Evolutionary conservation across 1,140 invertebrate species (phyloP), one percentile per base, ranked within the genome.

Genomic region (Lerema accius): DNA sequence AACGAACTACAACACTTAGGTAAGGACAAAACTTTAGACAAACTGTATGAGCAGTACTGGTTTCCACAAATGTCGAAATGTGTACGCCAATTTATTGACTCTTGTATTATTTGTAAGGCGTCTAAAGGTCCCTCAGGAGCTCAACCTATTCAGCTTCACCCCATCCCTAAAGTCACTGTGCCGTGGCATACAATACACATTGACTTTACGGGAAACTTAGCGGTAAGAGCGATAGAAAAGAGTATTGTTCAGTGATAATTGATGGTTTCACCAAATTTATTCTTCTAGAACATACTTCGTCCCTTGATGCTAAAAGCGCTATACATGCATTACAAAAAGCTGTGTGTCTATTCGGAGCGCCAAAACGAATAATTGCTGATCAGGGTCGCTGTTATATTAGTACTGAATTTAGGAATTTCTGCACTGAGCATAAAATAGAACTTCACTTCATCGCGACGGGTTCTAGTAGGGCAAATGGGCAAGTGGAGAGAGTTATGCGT

Each of bases 1-100:
- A 58, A 35, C 11, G 65, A 66, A 7, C 3, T 32, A 32, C 9
- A 32, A 32, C 28, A 32, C 9, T 9, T 32, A 4, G 28, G 9
- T 32, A 32, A 7, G 9, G 28, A 32, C 9, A 32, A 32, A 32
- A 32, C 28, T 4, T 9, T 32, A 32, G 28, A 32, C 9, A 32
- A 32, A 9, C 9, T 32, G 9, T 32, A 32, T 7, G 28, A 7
- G 7, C 28, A 32, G 7, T 32, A 32, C 28, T 9, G 28, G 28
- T 32, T 32, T 9, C 28, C 28, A 1, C 9, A 32, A 32, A 32
- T 32, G 9, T 32, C 28, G 28, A 32, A 32, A 32, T 32, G 28
- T 7, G 28, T 32, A 7, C 28, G 4, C 7, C 28, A 32, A 7
- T 32, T 32, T 9, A 32, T 32, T 7, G 28, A 32, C 28, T 32